phyloP scores from a whole-genome alignment of 2,113 vertebrate genomes.

The Campylomormyrus numenius region DNA sequence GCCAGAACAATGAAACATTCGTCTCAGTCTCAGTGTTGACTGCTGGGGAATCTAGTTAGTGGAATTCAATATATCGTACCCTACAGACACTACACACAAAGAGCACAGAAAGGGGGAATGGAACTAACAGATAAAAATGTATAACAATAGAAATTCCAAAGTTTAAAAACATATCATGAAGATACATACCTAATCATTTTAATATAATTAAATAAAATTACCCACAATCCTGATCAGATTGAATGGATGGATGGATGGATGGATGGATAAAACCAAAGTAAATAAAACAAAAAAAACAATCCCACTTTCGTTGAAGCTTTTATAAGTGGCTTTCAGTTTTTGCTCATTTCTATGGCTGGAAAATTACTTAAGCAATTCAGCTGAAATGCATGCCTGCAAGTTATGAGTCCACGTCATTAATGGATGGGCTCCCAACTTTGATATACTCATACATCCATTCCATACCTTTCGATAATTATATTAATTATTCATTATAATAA shows the following conservation, averaged over 20 bases:
- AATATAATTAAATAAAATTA: background rate
- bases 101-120: background rate
- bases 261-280: background rate
- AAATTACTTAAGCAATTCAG: background rate
- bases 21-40: background rate
- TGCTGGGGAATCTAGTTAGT: background rate
- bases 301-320: background rate
- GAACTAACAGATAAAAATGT: background rate
- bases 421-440: background rate
- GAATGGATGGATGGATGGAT: background rate
- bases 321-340: background rate
- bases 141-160: no score
- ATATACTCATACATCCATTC: background rate
- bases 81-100: background rate
- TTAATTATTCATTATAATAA: background rate
- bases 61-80: background rate
- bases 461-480: background rate
- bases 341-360: background rate
- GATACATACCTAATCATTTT: background rate
- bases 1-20: background rate
- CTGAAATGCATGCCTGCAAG: background rate
- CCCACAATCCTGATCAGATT: background rate
- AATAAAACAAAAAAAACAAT: background rate
- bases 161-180: background rate
- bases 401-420: background rate